Evolutionary conservation across 2,888 invertebrate genomes (phyloP).

Genomic region (Plusia festucae): DNA sequence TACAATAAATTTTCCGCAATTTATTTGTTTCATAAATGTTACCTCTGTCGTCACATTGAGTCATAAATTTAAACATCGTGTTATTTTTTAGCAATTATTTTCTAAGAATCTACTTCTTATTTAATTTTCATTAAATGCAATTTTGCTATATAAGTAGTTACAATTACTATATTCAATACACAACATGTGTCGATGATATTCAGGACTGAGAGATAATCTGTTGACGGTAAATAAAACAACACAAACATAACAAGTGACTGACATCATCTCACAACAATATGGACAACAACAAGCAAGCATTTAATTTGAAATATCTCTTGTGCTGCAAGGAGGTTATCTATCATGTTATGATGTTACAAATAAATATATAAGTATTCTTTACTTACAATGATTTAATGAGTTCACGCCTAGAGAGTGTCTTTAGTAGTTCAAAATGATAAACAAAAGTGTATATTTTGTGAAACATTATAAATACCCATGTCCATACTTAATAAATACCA

Average conservation of each 20-base stretch:
- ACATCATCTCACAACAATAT: constrained; percentile 48
- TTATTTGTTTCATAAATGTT: neutral
- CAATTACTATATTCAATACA: constrained; percentile 5
- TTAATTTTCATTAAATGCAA: neutral
- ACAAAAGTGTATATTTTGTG: neutral
- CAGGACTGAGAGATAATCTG: constrained; percentile 18
- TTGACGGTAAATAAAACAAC: constrained; percentile 29
- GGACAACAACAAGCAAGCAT: constrained; percentile 36
- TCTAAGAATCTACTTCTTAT: neutral
- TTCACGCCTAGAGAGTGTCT: neutral
- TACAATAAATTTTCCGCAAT: neutral
- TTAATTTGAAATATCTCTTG: constrained; percentile 29
- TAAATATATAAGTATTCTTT: constrained; percentile 34
- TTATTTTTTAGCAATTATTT: too few species aligned
- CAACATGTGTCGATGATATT: constrained; percentile 1
- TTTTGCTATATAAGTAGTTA: too few species aligned
- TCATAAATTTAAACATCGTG: neutral
- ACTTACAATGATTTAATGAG: constrained; percentile 22
- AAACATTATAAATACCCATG: neutral
- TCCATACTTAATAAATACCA: constrained; percentile 31
- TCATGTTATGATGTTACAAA: constrained; percentile 34
- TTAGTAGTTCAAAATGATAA: neutral
- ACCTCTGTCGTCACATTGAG: constrained; percentile 1
- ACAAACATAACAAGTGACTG: constrained; percentile 34
- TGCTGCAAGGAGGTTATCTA: constrained; percentile 44